Evolutionary conservation across 1,140 invertebrate genomes (phyloP), one percentile per base, ranked within the genome.

Genomic region (Drosophila sproati): DNA sequence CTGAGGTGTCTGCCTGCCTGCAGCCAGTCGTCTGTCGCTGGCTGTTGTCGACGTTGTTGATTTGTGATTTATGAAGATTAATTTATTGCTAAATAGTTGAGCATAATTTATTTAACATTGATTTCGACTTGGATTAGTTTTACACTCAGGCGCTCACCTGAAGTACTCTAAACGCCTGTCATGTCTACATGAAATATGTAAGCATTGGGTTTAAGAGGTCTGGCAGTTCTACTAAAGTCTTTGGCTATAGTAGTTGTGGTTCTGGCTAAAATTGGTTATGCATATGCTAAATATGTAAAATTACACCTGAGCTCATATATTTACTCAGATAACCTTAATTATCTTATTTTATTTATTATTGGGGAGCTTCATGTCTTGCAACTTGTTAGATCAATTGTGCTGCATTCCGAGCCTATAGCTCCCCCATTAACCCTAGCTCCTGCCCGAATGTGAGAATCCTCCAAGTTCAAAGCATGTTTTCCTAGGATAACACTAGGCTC

Each of bases 51-150:
- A 67, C 78, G 68, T 63, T 87, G 88, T 91, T 91, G 82, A 91
- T 91, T 88, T 88, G 88, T 91, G 88, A 91, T 91, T 91, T 91
- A 91, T 91, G 88, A 91, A 91, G 88, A 91, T 91, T 91, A 91
- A 91, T 91, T 91, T 91, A 91, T 91, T 91, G 88, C 73, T 91
- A 87, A 91, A 91, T 88, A 88, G 85, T 88, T 88, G 71, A 64
- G 68, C 73, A 89, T 89, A 88, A 88, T 89, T 89, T 89, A 88
- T 89, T 78, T 64, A 89, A 88, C 85, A 88, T 88, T 88, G 85
- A 88, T 88, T 88, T 88, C 55, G 62, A 76, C 56, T 37, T 67
- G 67, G 80, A 75, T 80, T 88, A 83, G 73, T 78, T 57, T 55
- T 35, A 45, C 39, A 62, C 41, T 29, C 50, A 35, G 6, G 32